Evolutionary conservation across 2,888 invertebrate species (phyloP), one percentile per base, ranked within the genome.

Genomic region (Drosophila lutescens): DNA sequence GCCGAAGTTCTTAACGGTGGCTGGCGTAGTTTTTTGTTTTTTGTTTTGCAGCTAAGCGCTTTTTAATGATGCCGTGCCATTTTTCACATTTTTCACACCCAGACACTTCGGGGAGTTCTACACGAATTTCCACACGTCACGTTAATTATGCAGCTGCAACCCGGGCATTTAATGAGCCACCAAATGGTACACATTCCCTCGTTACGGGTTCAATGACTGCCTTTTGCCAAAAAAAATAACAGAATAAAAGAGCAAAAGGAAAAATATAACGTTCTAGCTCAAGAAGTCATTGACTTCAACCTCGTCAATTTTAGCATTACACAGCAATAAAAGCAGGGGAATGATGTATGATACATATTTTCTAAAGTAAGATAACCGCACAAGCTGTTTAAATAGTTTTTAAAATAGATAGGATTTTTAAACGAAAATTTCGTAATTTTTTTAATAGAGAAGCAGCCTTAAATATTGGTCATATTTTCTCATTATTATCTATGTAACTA

Each of bases 11-110:
- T 61, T 66, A 87, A 83, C 88, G 81, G 84, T 76, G 86, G 80
- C 61, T 65, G 79, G 61, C 47, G 72, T 65, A 74, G 8, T 30
- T 30, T 8, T 30, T 26, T 7, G 23, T 23, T 70, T 74, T 53
- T 53, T 46, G n/a, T n/a, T 34, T 34, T 34, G 30, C 30, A 61
- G 62, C 84, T 86, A 83, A 83, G 86, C 88, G 80, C 66, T 87
- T 83, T 83, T 88, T 83, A 83, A 83, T 83, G 83, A 87, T 87
- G 60, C 67, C 70, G 82, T 81, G 82, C 82, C 81, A 87, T 84
- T 77, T 82, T 87, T 87, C 81, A 85, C 79, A 75, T 71, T 20
- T 20, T 20, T 20, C 26, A 26, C 82, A 62, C 49, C 49, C 63
- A 62, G 49, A 68, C 87, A 66, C 59, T 51, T 66, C 8, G 34